phyloP scores from a whole-genome alignment of 2,113 vertebrate genomes.

The Grammomys dolichurus region DNA sequence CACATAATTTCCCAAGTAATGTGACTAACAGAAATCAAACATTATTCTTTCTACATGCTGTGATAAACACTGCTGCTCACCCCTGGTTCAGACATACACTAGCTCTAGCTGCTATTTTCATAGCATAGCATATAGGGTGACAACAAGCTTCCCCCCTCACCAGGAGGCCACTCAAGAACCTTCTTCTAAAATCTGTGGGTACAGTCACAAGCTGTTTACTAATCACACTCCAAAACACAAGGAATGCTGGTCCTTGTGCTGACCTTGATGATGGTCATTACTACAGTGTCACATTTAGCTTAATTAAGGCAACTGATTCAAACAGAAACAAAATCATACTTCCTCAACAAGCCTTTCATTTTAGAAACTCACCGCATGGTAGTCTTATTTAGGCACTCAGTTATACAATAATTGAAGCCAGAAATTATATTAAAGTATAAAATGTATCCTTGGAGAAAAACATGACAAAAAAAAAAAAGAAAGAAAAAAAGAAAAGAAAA shows the following conservation, averaged over 20 bases:
- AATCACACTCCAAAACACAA: neutral
- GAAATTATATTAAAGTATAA: constrained; percentile 42
- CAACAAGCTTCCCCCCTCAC: neutral
- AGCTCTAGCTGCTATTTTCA: neutral
- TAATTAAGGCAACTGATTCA: neutral
- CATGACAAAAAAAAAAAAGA: neutral
- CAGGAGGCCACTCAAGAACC: neutral
- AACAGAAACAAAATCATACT: constrained; percentile 22
- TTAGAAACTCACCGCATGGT: neutral
- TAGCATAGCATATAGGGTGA: neutral
- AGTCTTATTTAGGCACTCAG: constrained; percentile 19
- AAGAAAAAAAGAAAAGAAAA: too few species aligned
- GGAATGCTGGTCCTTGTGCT: constrained; percentile 17
- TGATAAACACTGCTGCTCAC: neutral
- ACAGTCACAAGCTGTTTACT: neutral
- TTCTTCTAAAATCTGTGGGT: neutral
- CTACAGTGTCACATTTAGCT: constrained; percentile 18
- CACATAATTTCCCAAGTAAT: neutral
- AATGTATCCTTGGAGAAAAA: neutral
- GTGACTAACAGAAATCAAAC: constrained; percentile 23
- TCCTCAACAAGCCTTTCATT: constrained; percentile 19
- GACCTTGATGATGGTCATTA: neutral
- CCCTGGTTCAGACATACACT: neutral
- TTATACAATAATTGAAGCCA: neutral
- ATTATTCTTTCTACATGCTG: neutral